Base-by-base conservation (phyloP, 2,888 invertebrate genomes). In the Xestia xanthographa region DNA sequence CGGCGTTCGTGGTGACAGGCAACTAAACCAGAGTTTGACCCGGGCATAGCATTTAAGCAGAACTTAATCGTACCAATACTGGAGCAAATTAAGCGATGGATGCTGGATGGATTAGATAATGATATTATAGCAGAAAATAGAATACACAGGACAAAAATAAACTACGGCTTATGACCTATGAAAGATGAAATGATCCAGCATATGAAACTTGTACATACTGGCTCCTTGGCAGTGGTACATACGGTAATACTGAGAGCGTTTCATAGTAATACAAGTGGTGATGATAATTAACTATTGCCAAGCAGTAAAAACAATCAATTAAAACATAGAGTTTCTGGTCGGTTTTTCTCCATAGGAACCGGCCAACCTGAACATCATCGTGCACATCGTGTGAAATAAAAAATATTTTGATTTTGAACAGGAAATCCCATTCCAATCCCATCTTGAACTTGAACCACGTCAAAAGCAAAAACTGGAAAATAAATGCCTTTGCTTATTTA, bases 1-100 rank as follows among this genome's bases (percentile, higher is more conserved):
- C 74, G 62, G 66, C 66, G 45, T 69, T 67, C 62, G 72, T 72
- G 45, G 77, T 81, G 72, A 76, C 81, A 70, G 60, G 70, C 34
- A 71, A 62, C 60, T 67, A 79, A 66, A 80, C 58, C 60, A 29
- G 50, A 66, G 48, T 58, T 22, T 77, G 63, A 60, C 22, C 84
- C 4, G 38, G 38, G 60, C 62, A 79, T 41, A 70, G 62, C 63
- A 67, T 79, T 83, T 66, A 66, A 66, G 56, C 63, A 72, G 17
- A 69, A 72, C 41, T 38, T 62, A 63, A 83, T 66, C 43, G 60
- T 56, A 58, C 22, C 8, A 53, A 60, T 65, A 72, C 56, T 79
- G 26, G 43, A 65, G 48, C 38, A 26, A 65, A 83, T 58, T 77
- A 70, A 68, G 50, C 45, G 4, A 22, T 65, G 5, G 29, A 53